Base-by-base conservation (phyloP, 2,113 vertebrate species). In the Mirounga angustirostris region DNA sequence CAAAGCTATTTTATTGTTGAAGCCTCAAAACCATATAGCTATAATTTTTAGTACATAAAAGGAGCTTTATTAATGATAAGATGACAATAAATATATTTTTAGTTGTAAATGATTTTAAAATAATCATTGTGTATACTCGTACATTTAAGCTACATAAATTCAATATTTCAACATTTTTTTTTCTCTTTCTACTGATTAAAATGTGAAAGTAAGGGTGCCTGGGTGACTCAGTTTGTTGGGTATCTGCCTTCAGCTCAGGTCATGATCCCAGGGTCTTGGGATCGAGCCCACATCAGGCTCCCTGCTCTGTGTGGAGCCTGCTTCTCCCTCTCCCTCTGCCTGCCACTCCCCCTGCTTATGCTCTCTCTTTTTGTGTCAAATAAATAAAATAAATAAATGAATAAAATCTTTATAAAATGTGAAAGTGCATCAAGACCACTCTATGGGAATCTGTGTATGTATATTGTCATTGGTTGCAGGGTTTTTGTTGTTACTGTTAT, bases 11-110 rank as follows among this genome's bases (percentile, higher is more conserved):
- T 95, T 82, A 21, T 56, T 79, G 56, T 59, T 91, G 19, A 97
- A 93, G 93, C 7, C 1, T 22, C 30, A 21, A 71, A 85, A 14
- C 1, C 7, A 56, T 30, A 24, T 63, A 56, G 28, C 74, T 86
- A 43, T 63, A 22, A 61, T 46, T 40, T 73, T 59, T 19, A 56
- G 1, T 56, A 63, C 0, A 22, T 40, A 58, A 59, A 92, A 65
- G 11, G 14, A 58, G 14, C 2, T 95, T 87, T 56, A 82, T 79
- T 95, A 46, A 69, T 16, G 18, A 54, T 52, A 43, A 7, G 16
- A 59, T 95, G 43, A 59, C 18, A 83, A 69, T 79, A 73, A 63
- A 86, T 58, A n/a, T 82, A 71, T 54, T 94, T 94, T 89, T 46
- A 89, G 11, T 59, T 56, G 12, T 65, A 93, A 90, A 65, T 28